These are phyloP conservation scores for Montipora foliosa DNA, from an alignment of 64 coral and sea anemone genomes.

Conservation along the genomic window DNA sequence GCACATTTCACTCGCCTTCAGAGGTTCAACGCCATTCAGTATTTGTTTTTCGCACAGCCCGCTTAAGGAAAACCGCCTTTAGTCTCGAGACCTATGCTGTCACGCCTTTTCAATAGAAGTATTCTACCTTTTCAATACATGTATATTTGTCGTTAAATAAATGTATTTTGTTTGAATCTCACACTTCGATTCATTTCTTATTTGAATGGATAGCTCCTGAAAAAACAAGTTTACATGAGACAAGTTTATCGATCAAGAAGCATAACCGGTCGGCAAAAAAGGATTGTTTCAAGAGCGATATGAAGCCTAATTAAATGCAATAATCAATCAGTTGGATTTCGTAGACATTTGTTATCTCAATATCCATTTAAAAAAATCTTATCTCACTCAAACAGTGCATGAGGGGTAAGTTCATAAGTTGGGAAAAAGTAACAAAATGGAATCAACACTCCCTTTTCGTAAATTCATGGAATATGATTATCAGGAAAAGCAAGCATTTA, in stretches of 20 bases:
- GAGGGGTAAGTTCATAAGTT: neutral
- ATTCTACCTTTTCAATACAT: conserved; percentile 67
- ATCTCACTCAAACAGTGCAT: neutral
- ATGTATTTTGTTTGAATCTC: conserved; percentile 74
- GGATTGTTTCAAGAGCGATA: neutral
- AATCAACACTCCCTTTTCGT: neutral
- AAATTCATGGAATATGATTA: too few relatives aligned
- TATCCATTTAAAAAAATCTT: neutral
- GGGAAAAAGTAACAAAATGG: neutral
- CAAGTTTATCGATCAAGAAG: conserved; percentile 3
- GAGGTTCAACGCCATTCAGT: neutral
- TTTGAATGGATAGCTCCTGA: conserved; percentile 62
- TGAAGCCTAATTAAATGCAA: neutral
- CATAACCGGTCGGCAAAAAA: neutral
- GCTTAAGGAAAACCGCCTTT: conserved; percentile 31
- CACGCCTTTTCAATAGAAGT: conserved; percentile 73
- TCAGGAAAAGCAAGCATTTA: too few relatives aligned
- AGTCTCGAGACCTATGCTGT: conserved; percentile 13
- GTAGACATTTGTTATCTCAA: neutral
- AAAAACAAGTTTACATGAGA: conserved; percentile 75
- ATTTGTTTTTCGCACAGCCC: conserved; percentile 3
- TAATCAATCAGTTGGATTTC: neutral
- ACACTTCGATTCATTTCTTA: conserved; percentile 66
- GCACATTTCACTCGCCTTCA: conserved; percentile 26
- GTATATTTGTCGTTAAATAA: conserved; percentile 57